These are phyloP conservation scores for Porites divaricata DNA, from an alignment of 92 coral and sea anemone genomes.

Conservation along the genomic window DNA sequence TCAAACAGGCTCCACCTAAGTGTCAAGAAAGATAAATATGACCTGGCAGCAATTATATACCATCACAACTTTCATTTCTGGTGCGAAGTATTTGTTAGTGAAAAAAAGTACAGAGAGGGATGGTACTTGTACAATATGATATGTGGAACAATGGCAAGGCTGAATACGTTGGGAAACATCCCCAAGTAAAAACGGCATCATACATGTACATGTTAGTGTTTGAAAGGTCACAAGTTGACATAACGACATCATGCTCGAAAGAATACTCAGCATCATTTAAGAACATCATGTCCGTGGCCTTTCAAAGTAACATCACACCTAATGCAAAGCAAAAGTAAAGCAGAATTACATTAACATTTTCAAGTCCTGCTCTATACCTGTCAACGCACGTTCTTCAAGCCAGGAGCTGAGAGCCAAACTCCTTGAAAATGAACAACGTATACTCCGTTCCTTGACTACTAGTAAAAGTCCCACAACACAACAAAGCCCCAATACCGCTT, in stretches of 20 bases:
- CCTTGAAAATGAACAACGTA: no score
- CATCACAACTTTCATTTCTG: conserved; percentile 32
- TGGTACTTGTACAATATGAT: no score
- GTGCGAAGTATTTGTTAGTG: conserved; percentile 19
- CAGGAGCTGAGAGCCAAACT: not conserved
- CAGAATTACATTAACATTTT: not conserved
- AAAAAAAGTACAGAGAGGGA: not conserved
- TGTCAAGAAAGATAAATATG: conserved; percentile 5
- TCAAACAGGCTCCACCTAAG: not conserved
- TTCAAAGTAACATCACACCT: conserved; percentile 4
- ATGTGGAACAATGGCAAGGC: no score
- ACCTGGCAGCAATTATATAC: conserved; percentile 32
- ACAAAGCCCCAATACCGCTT: no score
- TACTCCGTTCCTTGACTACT: not conserved
- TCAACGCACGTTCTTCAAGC: not conserved
- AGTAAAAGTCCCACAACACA: not conserved
- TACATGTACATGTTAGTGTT: conserved; percentile 19
- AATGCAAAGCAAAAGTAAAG: conserved; percentile 10
- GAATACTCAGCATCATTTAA: no score
- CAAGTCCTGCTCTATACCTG: not conserved
- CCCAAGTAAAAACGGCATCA: conserved; percentile 10
- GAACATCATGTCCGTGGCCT: conserved; percentile 7
- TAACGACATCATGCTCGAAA: conserved; percentile 26
- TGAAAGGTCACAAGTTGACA: conserved; percentile 4
- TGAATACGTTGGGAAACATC: conserved; percentile 16